Evolutionary conservation across 1,140 invertebrate species (phyloP).

Genomic region (Apolygus lucorum): DNA sequence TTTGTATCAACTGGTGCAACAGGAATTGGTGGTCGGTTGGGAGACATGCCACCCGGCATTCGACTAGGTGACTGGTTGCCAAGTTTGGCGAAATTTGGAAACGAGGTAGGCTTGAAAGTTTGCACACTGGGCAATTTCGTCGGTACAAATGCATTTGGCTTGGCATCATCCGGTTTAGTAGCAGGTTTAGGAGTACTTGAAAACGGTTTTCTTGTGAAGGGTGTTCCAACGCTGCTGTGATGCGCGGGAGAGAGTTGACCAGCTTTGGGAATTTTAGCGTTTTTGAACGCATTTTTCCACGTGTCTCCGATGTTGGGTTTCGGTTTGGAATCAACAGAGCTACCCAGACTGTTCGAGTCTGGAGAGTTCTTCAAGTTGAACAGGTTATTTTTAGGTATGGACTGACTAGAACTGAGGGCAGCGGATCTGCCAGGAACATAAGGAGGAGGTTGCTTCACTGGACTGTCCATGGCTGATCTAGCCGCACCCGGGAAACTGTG

Average conservation of each 20-base stretch:
- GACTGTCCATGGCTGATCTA: neutral
- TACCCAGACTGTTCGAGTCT: neutral
- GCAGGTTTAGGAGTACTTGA: constrained; percentile 7
- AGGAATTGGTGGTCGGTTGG: neutral
- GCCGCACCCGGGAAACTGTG: neutral
- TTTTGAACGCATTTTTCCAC: constrained; percentile 35
- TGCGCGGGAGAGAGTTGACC: constrained; percentile 26
- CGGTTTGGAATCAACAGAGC: neutral
- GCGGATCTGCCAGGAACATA: neutral
- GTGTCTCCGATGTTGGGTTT: constrained; percentile 29
- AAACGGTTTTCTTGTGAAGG: constrained; percentile 29
- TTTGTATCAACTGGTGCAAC: neutral
- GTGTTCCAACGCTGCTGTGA: constrained; percentile 23
- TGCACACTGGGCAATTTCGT: neutral
- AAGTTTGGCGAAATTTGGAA: neutral
- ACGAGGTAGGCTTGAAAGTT: neutral
- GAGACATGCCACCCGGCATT: constrained; percentile 1
- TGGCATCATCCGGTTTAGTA: neutral
- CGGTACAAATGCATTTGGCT: neutral
- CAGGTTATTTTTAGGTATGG: neutral
- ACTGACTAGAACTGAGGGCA: neutral
- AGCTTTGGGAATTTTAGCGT: constrained; percentile 34
- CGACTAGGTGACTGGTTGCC: constrained; percentile 1
- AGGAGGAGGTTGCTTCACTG: neutral
- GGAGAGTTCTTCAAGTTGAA: neutral